Evolutionary conservation across 1,140 invertebrate species (phyloP).

Genomic region (Tetramorium parvispinum): DNA sequence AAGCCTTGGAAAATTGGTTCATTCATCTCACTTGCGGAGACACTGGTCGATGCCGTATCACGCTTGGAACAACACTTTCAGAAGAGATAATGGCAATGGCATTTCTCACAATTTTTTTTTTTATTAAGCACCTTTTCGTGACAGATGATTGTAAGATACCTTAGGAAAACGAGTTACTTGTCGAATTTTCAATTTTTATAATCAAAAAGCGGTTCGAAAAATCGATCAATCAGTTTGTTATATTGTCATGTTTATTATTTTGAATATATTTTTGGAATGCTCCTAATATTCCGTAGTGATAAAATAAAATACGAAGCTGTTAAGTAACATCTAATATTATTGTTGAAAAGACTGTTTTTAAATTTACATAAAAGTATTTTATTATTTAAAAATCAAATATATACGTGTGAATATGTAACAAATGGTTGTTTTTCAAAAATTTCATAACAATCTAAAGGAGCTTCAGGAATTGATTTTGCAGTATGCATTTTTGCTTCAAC

Average conservation of each 20-base stretch:
- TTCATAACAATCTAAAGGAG: neutral
- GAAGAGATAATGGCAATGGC: neutral
- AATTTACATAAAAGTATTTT: slow-evolving; percentile 2
- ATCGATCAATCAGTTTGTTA: neutral
- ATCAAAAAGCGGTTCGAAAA: neutral
- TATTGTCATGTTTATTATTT: neutral
- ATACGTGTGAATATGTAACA: neutral
- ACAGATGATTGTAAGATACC: neutral
- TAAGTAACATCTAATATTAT: neutral
- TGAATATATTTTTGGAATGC: neutral
- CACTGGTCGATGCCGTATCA: slow-evolving; percentile 57
- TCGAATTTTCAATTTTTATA: neutral
- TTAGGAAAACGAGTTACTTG: neutral
- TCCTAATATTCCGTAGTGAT: neutral
- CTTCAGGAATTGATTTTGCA: slow-evolving; percentile 14
- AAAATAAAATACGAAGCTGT: neutral
- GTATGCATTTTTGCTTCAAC: neutral
- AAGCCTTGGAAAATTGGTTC: slow-evolving; percentile 83
- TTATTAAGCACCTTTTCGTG: neutral
- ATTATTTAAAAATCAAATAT: neutral
- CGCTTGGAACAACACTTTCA: slow-evolving; percentile 65
- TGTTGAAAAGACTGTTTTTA: neutral
- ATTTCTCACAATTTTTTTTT: neutral
- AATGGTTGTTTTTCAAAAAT: neutral
- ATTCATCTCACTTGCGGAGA: slow-evolving; percentile 78